Conservation (phyloP, 2,113 vertebrate genomes). For the Ascaphus truei region DNA sequence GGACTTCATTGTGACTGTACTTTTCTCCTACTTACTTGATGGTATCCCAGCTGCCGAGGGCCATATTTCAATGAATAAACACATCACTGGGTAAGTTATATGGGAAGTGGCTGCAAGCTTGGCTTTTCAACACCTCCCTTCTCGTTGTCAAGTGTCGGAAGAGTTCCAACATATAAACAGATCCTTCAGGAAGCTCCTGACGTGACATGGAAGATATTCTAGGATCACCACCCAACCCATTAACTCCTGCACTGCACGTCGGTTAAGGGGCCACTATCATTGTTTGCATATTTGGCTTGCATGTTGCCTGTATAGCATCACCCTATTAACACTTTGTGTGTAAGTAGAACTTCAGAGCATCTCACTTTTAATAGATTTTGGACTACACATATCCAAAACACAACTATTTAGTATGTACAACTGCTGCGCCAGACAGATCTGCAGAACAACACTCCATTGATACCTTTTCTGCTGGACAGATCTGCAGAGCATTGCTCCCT, state of each 20-base stretch:
- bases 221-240: slow-evolving; percentile 5
- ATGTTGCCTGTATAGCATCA: too few relatives aligned
- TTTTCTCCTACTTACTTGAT: background rate
- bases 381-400: too few relatives aligned
- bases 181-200: slow-evolving; percentile 17
- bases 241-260: background rate
- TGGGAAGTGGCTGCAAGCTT: background rate
- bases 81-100: background rate
- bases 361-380: too few relatives aligned
- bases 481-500: too few relatives aligned
- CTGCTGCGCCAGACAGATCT: too few relatives aligned
- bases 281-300: too few relatives aligned
- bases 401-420: too few relatives aligned
- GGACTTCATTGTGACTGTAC: background rate
- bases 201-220: slow-evolving; percentile 26
- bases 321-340: too few relatives aligned
- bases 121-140: background rate
- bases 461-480: too few relatives aligned
- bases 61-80: background rate
- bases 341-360: too few relatives aligned
- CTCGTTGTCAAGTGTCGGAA: slow-evolving; percentile 7
- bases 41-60: background rate
- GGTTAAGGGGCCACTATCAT: background rate
- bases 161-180: slow-evolving; percentile 16
- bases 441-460: too few relatives aligned